A percentile compares a stretch with the other conserved stretches of the same genome.
Conservation (phyloP, 2,888 invertebrate species). For the Branchellion lobata region DNA sequence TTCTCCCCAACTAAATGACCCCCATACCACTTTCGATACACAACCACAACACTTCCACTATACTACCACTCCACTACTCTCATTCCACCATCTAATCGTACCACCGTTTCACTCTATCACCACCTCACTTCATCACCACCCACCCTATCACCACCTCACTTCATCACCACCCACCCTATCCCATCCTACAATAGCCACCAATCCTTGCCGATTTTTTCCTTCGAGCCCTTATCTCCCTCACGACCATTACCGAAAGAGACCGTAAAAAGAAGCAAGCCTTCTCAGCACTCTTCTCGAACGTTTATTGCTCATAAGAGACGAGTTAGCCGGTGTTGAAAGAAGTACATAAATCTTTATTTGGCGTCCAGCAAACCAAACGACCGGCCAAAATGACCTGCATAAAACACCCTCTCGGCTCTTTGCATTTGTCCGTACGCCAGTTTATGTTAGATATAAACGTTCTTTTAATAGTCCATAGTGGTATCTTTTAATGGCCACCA, state of each 20-base stretch:
- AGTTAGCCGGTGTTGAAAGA: slow-evolving; percentile 10
- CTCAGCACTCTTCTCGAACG: background rate
- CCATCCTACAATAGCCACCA: too few species aligned
- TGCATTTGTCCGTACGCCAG: background rate
- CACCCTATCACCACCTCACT: too few species aligned
- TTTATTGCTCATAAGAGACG: slow-evolving; percentile 19
- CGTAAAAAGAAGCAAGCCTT: background rate
- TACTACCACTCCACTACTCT: too few species aligned
- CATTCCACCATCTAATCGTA: too few species aligned
- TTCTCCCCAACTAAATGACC: too few species aligned
- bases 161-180: too few species aligned
- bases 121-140: too few species aligned
- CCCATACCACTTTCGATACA: too few species aligned
- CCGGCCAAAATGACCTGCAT: too few species aligned
- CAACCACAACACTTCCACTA: too few species aligned
- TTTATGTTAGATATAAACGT: background rate
- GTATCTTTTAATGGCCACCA: background rate
- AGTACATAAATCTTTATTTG: slow-evolving; percentile 10
- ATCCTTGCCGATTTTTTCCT: background rate
- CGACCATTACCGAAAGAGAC: background rate
- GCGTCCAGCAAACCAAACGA: background rate
- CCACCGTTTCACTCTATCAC: too few species aligned
- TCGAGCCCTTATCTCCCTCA: background rate
- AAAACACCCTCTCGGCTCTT: background rate
- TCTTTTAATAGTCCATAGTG: background rate